These are phyloP conservation scores for Acipenser oxyrinchus DNA, from an alignment of 2,797 vertebrate genomes.

Conservation along the genomic window DNA sequence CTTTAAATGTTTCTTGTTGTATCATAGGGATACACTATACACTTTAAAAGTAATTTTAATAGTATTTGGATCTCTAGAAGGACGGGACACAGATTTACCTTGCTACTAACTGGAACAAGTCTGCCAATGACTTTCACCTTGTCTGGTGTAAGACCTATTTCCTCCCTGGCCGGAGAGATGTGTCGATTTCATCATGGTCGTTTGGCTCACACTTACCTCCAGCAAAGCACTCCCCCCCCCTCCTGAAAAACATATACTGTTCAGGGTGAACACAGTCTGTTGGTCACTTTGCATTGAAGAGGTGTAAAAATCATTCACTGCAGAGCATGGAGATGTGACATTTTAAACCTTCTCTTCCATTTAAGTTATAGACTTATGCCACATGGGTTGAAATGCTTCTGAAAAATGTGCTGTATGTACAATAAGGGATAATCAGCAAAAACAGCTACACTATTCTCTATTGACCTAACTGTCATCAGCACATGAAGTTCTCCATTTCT, in stretches of 20 bases:
- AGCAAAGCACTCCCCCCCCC: slow-evolving; percentile 87
- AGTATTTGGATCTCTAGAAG: too few species aligned
- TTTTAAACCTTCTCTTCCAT: too few species aligned
- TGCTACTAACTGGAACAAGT: slow-evolving; percentile 59
- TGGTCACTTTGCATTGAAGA: neutral
- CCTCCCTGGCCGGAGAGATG: slow-evolving; percentile 83
- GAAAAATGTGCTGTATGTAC: too few species aligned
- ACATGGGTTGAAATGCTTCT: too few species aligned
- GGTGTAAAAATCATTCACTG: neutral
- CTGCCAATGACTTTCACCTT: slow-evolving; percentile 73
- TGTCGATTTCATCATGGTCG: slow-evolving; percentile 71
- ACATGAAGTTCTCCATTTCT: slow-evolving; percentile 53
- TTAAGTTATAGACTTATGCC: too few species aligned
- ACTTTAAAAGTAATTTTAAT: too few species aligned
- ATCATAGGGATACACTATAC: too few species aligned
- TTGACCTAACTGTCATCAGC: slow-evolving; percentile 73
- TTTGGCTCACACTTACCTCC: slow-evolving; percentile 74
- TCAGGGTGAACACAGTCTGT: neutral
- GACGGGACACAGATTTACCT: slow-evolving; percentile 45
- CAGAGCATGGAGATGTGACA: too few species aligned
- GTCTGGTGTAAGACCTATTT: slow-evolving; percentile 70
- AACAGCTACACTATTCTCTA: slow-evolving; percentile 56
- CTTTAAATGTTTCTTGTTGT: too few species aligned
- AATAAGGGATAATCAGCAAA: neutral
- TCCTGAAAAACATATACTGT: slow-evolving; percentile 42